Base-by-base conservation (phyloP, 2,797 vertebrate genomes). In the Oceanodroma leucorhoa region DNA sequence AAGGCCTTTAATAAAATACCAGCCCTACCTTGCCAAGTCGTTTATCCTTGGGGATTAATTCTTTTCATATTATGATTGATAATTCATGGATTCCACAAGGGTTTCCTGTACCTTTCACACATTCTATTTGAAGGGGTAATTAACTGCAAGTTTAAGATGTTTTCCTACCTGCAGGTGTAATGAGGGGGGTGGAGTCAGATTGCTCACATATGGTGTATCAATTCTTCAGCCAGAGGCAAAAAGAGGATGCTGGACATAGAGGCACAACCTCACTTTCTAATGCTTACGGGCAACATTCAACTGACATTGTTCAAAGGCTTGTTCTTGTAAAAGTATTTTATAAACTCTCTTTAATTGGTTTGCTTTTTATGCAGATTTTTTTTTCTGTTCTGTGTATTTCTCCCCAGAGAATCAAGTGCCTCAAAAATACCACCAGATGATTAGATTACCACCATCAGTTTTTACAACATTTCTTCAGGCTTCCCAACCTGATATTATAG, bases 11-110 rank as follows among this genome's bases (percentile, higher is more conserved):
- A 97, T 96, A 97, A 97, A 97, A 97, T 90, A 92, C 16, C 40
- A 83, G 41, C 62, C 83, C 64, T 95, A 93, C 80, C 67, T 93
- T 95, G 84, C 93, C 87, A 97, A 97, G 81, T 95, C 75, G 38
- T 95, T 98, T 97, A 85, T 94, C 93, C 97, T 94, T 83, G 60
- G 84, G 87, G 88, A 95, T 95, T 97, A 94, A 98, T 97, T 97
- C 71, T 96, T 96, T 97, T 97, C 81, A 79, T 86, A 96, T 97
- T 96, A 84, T 96, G 89, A 96, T 95, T 91, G 91, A 95, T 97
- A 97, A 95, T 96, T 96, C 87, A 66, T 81, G 75, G 86, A 96
- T 97, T 97, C 82, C 62, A 84, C 87, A 79, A 75, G 77, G 58
- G 64, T 95, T 97, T 96, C 67, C 51, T 96, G 38, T 92, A 82